phyloP scores from a whole-genome alignment of 2,888 invertebrate genomes.

The Phyllotreta cruciferae region DNA sequence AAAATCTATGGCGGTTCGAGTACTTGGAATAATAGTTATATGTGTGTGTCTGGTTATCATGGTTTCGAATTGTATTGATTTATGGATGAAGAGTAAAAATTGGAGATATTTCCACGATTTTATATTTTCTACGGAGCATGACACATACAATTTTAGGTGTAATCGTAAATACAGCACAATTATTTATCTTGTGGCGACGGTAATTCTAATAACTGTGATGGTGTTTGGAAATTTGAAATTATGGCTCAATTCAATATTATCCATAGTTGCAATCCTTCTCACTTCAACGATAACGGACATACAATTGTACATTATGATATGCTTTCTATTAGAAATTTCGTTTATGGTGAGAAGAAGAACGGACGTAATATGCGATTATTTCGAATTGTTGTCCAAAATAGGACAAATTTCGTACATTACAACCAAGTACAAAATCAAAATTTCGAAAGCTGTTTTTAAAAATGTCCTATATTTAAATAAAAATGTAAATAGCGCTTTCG shows the following conservation, averaged over 20 bases:
- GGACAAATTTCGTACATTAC: too few species aligned
- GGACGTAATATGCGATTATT: too few species aligned
- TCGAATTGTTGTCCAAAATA: too few species aligned
- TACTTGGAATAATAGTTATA: too few species aligned
- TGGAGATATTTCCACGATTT: background rate
- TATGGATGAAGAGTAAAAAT: background rate
- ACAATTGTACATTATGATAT: background rate
- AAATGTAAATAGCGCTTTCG: too few species aligned
- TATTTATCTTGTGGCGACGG: background rate
- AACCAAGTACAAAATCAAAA: too few species aligned
- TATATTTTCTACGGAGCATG: background rate
- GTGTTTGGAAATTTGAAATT: background rate
- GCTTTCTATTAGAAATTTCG: constrained; percentile 1
- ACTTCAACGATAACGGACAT: too few species aligned
- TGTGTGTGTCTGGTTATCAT: background rate
- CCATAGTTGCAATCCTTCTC: background rate
- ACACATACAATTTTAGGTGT: background rate
- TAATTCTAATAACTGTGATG: background rate
- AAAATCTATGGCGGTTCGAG: too few species aligned
- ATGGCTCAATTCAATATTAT: background rate
- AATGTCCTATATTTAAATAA: too few species aligned
- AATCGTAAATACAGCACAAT: background rate
- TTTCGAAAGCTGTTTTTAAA: too few species aligned
- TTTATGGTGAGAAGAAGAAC: background rate
- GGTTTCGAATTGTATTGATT: background rate